These are phyloP conservation scores for Diorhabda elongata DNA, from an alignment of 1,140 invertebrate genomes.

Conservation along the genomic window DNA sequence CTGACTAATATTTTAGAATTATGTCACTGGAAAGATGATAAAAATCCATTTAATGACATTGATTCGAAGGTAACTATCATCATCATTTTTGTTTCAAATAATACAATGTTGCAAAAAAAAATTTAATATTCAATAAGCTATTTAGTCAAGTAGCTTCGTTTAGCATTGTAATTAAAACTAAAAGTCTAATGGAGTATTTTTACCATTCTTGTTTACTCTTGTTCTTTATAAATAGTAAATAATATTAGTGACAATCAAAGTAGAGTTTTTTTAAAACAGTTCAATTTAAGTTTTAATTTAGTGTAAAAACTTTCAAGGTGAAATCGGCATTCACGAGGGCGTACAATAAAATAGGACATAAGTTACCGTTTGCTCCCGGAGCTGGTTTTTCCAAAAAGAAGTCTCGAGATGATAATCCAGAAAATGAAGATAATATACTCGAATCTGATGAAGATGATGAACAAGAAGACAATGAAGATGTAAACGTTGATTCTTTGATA, in stretches of 20 bases:
- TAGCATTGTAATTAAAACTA: too few species aligned
- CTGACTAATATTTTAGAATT: slow-evolving; percentile 83
- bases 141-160: too few species aligned
- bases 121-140: too few species aligned
- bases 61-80: slow-evolving; percentile 67
- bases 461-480: slow-evolving; percentile 57
- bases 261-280: too few species aligned
- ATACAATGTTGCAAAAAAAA: not conserved
- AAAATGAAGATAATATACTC: slow-evolving; percentile 48
- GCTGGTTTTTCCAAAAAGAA: slow-evolving; percentile 57
- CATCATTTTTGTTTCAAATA: slow-evolving; percentile 4
- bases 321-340: slow-evolving; percentile 90
- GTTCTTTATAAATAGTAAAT: too few species aligned
- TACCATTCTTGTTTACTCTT: too few species aligned
- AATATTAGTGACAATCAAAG: too few species aligned
- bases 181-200: too few species aligned
- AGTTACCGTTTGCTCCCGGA: slow-evolving; percentile 67
- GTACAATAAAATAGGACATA: slow-evolving; percentile 79
- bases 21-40: slow-evolving; percentile 74
- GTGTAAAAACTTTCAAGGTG: slow-evolving; percentile 51
- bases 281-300: too few species aligned
- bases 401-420: slow-evolving; percentile 47
- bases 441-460: slow-evolving; percentile 43
- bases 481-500: slow-evolving; percentile 73
- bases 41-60: slow-evolving; percentile 70